Evolutionary conservation across 2,797 vertebrate genomes (phyloP).

Genomic region (Hapalemur alaotrensis): DNA sequence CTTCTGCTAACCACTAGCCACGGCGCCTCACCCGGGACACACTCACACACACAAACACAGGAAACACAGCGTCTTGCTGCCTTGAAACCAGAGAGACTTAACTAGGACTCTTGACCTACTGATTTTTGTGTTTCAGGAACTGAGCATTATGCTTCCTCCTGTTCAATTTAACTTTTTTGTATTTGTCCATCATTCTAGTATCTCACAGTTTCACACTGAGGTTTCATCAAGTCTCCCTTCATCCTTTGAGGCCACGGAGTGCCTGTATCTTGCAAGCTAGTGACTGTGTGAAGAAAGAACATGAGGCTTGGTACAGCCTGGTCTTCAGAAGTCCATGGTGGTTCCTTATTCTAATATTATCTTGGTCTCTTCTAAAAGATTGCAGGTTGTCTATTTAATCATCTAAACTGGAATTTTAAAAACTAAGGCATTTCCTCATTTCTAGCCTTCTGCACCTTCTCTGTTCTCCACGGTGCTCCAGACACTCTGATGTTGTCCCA

Average conservation of each 20-base stretch:
- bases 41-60: not conserved
- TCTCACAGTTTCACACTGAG: not conserved
- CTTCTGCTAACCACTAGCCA: not conserved
- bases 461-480: not conserved
- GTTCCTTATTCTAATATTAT: no score
- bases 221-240: not conserved
- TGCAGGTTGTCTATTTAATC: not conserved
- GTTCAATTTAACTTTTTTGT: not conserved
- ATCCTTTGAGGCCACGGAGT: not conserved
- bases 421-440: not conserved
- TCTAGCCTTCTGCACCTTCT: not conserved
- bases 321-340: not conserved
- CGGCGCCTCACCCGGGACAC: not conserved
- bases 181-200: not conserved
- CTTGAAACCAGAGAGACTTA: not conserved
- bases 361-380: not conserved
- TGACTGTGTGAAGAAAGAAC: not conserved
- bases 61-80: not conserved
- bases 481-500: not conserved
- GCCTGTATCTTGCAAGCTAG: not conserved
- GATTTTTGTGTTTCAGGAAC: not conserved
- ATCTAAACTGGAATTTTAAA: not conserved
- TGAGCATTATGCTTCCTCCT: not conserved
- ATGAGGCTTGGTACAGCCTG: not conserved
- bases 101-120: not conserved